Percentiles rank a stretch among this genome's conserved stretches.
Conservation (phyloP, 2,888 invertebrate genomes). For the Syrista parreyssii region DNA sequence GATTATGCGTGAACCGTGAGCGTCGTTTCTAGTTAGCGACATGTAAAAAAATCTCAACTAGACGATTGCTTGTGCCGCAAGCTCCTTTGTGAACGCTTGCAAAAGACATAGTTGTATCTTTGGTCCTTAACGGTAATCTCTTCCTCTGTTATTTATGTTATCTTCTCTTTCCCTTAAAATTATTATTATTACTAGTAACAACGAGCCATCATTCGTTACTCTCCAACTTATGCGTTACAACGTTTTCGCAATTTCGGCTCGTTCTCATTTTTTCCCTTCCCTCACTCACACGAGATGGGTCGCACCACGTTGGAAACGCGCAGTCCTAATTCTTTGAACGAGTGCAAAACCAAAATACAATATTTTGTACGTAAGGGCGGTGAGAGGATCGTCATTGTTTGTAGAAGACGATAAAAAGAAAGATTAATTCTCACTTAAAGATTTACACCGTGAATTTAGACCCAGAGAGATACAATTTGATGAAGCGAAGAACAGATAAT, state of each 20-base stretch:
- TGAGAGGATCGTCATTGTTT: not conserved
- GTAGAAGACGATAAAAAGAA: not conserved
- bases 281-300: not conserved
- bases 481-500: not conserved
- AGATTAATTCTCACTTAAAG: not conserved
- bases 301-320: not conserved
- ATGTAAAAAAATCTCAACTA: constrained; percentile 37
- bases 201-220: not conserved
- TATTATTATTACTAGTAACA: constrained; percentile 28
- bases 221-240: not conserved
- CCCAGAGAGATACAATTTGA: not conserved
- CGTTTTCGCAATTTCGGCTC: not conserved
- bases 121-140: constrained; percentile 59
- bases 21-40: constrained; percentile 31
- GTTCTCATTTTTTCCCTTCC: not conserved
- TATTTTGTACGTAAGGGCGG: not conserved
- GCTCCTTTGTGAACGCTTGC: constrained; percentile 45
- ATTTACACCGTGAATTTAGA: too few relatives aligned
- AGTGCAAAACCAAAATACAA: not conserved
- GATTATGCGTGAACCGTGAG: constrained; percentile 22
- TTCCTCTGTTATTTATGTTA: not conserved
- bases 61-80: constrained; percentile 47
- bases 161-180: not conserved
- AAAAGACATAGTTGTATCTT: constrained; percentile 58
- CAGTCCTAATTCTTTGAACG: not conserved